Base-by-base conservation (phyloP, 2,888 invertebrate genomes). In the Spisula solida region DNA sequence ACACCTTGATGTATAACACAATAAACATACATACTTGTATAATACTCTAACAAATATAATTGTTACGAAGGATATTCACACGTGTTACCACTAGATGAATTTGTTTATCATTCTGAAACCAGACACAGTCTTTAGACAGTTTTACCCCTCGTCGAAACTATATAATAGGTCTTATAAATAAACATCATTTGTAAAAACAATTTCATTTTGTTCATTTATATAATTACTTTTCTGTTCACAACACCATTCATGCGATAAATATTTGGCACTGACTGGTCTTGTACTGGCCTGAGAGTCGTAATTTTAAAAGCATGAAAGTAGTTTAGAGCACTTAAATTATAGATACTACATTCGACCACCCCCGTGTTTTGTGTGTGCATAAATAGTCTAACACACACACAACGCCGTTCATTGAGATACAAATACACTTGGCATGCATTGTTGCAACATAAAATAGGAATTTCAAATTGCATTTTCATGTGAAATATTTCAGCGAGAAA, bases 171-270 rank as follows among this genome's bases (percentile, higher is more conserved):
- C n/a, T 56, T 8, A 41, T 41, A n/a, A 20, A 6, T 56, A 56
- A 56, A 18, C 18, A n/a, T 66, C 60, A 66, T 66, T 66, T 66
- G 60, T 66, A 66, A 25, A 66, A 66, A 25, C 60, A 66, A 66
- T 66, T 25, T 20, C n/a, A 25, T 66, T 66, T 25, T 25, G 20
- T 66, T 5, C n/a, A 66, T 25, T 66, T 8, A 5, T n/a, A n/a
- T n/a, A n/a, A n/a, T n/a, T n/a, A n/a, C n/a, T 25, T 25, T 66
- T 66, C 60, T 25, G 60, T 66, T 66, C 60, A n/a, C 0, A 66
- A 66, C 20, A 25, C 25, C 60, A 5, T 25, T 66, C 60, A 66
- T 66, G 60, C 60, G 60, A 66, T 66, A 66, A 25, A 66, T 25
- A 25, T 6, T 66, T 66, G 60, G 60, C 60, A 66, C n/a, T 25